A percentile compares a stretch with the other conserved stretches of the same genome.
Conservation (phyloP, 2,797 vertebrate genomes). For the Falco rusticolus region DNA sequence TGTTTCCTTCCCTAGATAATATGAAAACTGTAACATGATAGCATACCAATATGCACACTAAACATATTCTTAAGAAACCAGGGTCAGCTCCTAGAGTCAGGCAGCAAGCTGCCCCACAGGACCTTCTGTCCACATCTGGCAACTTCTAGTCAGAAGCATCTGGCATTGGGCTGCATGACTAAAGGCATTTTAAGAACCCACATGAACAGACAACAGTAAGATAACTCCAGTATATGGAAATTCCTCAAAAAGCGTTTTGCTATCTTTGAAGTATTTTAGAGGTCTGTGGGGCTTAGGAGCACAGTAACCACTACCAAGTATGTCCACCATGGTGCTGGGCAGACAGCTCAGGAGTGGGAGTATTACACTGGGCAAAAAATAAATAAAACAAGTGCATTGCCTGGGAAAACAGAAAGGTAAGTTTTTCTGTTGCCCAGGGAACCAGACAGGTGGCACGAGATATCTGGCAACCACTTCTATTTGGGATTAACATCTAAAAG, state of each 20-base stretch:
- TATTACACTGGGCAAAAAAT: neutral
- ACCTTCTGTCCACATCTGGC: fast-evolving
- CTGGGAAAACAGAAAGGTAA: neutral
- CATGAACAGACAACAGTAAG: neutral
- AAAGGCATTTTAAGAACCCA: neutral
- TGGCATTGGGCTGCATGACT: neutral
- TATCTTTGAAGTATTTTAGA: neutral
- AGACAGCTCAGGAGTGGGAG: neutral
- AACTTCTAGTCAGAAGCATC: neutral
- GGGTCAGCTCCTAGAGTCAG: neutral
- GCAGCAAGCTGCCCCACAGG: fast-evolving
- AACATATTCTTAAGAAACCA: neutral
- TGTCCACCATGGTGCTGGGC: neutral
- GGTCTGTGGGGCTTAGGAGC: fast-evolving
- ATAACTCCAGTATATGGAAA: neutral
- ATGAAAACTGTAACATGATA: neutral
- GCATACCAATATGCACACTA: neutral
- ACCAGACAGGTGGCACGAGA: neutral
- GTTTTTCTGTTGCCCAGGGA: neutral
- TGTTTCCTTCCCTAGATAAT: neutral
- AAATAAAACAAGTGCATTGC: neutral
- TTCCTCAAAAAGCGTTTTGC: neutral
- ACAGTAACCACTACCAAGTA: neutral
- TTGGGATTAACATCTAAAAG: neutral
- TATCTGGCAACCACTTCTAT: neutral